A percentile compares a stretch with the other conserved stretches of the same genome.
Conservation (phyloP, 2,888 invertebrate species). For the Drosophila demipolita region DNA sequence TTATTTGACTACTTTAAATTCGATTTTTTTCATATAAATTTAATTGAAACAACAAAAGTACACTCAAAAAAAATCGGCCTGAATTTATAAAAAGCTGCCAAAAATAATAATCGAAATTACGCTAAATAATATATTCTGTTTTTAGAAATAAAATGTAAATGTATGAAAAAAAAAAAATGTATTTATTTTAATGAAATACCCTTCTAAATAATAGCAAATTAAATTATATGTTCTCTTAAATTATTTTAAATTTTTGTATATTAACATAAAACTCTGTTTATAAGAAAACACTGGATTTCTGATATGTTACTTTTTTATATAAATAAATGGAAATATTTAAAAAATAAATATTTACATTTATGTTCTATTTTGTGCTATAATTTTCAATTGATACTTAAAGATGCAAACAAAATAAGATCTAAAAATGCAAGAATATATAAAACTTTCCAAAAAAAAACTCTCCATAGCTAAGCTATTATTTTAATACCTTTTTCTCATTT, state of each 20-base stretch:
- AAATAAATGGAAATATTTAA: too few relatives aligned
- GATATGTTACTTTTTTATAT: too few relatives aligned
- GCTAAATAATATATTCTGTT: too few relatives aligned
- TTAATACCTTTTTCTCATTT: too few relatives aligned
- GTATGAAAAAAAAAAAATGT: background rate
- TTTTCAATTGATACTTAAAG: background rate
- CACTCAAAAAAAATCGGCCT: too few relatives aligned
- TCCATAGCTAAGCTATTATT: background rate
- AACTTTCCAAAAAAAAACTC: background rate
- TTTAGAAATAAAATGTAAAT: background rate
- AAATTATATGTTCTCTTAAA: background rate
- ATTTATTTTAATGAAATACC: too few relatives aligned
- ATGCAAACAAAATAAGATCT: background rate
- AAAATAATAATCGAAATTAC: too few relatives aligned
- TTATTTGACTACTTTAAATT: background rate
- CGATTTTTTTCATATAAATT: background rate
- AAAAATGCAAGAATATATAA: background rate
- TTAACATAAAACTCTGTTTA: too few relatives aligned
- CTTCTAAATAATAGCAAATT: background rate
- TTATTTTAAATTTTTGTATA: background rate
- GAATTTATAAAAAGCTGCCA: too few relatives aligned
- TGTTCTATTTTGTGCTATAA: too few relatives aligned
- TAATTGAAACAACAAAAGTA: background rate
- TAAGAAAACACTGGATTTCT: too few relatives aligned
- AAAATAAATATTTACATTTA: too few relatives aligned